Evolutionary conservation across 2,113 vertebrate species (phyloP).

Genomic region (Lepus europaeus): DNA sequence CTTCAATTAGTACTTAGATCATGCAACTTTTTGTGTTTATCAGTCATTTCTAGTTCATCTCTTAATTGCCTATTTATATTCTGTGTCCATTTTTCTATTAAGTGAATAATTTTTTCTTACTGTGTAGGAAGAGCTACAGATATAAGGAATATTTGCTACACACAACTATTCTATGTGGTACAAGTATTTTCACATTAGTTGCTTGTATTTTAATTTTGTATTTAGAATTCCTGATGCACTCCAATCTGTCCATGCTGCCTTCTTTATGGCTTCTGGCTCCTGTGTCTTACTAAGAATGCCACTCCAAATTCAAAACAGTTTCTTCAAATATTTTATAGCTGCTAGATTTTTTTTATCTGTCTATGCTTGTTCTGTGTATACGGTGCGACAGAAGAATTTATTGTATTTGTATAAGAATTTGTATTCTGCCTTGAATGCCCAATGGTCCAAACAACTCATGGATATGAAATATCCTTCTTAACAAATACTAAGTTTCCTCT

Average conservation of each 20-base stretch:
- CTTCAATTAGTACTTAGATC: constrained; percentile 39
- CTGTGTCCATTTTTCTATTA: background rate
- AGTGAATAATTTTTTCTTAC: constrained; percentile 6
- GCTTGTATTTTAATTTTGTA: constrained; percentile 6
- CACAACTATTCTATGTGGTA: background rate
- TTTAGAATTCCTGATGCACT: constrained; percentile 8
- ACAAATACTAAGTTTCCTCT: constrained; percentile 10
- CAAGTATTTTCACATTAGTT: constrained; percentile 1
- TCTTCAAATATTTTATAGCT: constrained; percentile 28
- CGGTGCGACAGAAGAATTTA: background rate
- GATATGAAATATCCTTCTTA: background rate
- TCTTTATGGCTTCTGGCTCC: background rate
- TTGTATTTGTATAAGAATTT: background rate
- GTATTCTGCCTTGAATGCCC: constrained; percentile 30
- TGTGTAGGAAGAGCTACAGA: constrained; percentile 2
- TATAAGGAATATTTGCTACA: constrained; percentile 21
- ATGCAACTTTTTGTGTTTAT: constrained; percentile 39
- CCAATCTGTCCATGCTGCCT: background rate
- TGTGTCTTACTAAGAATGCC: background rate
- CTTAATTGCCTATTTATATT: background rate
- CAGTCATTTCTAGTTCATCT: background rate
- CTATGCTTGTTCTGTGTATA: constrained; percentile 10
- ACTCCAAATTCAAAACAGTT: background rate
- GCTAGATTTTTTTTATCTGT: constrained; percentile 55
- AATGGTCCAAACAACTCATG: constrained; percentile 8